Evolutionary conservation across 2,888 invertebrate species (phyloP).

Genomic region (Pollenia angustigena): DNA sequence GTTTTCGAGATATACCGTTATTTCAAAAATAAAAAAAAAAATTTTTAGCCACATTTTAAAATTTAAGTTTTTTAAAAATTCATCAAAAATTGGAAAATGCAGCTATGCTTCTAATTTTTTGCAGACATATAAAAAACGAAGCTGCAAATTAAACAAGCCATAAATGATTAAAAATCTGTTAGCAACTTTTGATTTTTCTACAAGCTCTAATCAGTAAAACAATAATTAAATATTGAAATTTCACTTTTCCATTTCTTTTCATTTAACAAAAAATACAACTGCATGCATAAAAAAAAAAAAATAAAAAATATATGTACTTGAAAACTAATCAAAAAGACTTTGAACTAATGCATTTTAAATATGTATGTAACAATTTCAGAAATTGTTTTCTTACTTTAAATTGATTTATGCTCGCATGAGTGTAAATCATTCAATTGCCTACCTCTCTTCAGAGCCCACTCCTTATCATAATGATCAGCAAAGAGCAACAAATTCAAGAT

Average conservation of each 20-base stretch:
- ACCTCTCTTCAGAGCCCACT: too few relatives aligned
- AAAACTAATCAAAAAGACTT: slow-evolving; percentile 31
- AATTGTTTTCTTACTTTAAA: slow-evolving; percentile 32
- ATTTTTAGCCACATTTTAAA: too few relatives aligned
- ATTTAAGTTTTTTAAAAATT: too few relatives aligned
- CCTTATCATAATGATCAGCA: not conserved
- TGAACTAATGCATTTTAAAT: slow-evolving; percentile 39
- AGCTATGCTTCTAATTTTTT: too few relatives aligned
- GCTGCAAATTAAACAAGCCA: too few relatives aligned
- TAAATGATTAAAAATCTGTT: too few relatives aligned
- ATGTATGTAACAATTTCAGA: slow-evolving; percentile 5
- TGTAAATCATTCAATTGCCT: not conserved
- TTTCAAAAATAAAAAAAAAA: too few relatives aligned
- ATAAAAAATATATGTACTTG: slow-evolving; percentile 17
- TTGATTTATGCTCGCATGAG: slow-evolving; percentile 34
- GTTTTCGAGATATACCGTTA: too few relatives aligned
- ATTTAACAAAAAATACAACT: not conserved
- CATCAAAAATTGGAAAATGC: too few relatives aligned
- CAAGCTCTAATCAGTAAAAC: too few relatives aligned
- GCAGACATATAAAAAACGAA: too few relatives aligned
- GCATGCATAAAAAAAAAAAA: not conserved
- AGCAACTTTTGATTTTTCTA: too few relatives aligned
- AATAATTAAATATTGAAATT: not conserved
- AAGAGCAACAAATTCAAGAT: not conserved
- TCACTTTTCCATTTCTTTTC: not conserved